Percentiles rank a stretch among this genome's conserved stretches.
Evolutionary conservation across 2,888 invertebrate genomes (phyloP).

Genomic region (Lasius platythorax): DNA sequence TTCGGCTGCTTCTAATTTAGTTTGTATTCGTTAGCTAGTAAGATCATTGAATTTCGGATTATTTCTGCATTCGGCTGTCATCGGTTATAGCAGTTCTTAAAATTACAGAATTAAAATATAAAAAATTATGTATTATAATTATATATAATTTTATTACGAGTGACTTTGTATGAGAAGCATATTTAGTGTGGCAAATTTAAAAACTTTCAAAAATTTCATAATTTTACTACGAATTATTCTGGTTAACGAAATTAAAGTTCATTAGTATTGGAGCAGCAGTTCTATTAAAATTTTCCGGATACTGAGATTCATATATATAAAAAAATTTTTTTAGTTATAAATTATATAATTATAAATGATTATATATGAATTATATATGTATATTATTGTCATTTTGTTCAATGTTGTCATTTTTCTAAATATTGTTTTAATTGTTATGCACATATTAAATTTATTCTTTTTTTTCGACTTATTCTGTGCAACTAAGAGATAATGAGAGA

Average conservation of each 20-base stretch:
- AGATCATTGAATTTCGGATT: constrained; percentile 28
- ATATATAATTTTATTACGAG: not conserved
- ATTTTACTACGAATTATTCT: not conserved
- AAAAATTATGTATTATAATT: not conserved
- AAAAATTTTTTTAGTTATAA: not conserved
- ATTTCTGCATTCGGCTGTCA: constrained; percentile 56
- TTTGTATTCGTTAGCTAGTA: constrained; percentile 66
- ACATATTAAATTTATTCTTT: not conserved
- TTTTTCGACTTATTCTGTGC: not conserved
- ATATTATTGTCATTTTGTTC: not conserved
- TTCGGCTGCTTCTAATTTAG: constrained; percentile 74
- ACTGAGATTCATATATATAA: not conserved
- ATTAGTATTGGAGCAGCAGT: not conserved
- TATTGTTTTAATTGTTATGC: not conserved
- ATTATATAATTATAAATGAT: not conserved
- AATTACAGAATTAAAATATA: not conserved
- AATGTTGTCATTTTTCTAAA: not conserved
- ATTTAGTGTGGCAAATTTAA: not conserved
- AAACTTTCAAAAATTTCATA: not conserved
- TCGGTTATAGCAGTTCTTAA: not conserved
- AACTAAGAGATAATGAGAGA: not conserved
- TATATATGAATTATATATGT: not conserved
- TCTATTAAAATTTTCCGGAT: not conserved
- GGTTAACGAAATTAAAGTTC: not conserved
- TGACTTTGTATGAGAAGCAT: not conserved